Base-by-base conservation (phyloP, 2,113 vertebrate species). In the Elephas maximus region DNA sequence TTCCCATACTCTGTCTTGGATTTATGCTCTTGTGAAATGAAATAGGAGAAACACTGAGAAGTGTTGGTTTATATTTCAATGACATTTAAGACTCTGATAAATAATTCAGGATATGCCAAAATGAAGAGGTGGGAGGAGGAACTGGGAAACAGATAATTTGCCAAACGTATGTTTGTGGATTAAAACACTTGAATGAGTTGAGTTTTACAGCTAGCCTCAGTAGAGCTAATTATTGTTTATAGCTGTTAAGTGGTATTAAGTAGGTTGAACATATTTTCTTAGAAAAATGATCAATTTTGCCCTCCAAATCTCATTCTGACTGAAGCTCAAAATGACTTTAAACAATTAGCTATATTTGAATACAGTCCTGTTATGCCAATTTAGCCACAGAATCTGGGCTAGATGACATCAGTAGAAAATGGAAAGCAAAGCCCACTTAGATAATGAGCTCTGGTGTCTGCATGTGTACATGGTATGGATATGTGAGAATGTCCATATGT, bases 21-120 rank as follows among this genome's bases (percentile, higher is more conserved):
- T 14, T 2, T 63, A 8, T 44, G 20, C 21, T 67, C 18, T 57
- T 48, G 17, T 37, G 41, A 81, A 71, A 77, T 51, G 67, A 86
- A 93, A 63, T 9, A 81, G 63, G 74, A 78, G 82, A 69, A 51
- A 82, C 23, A 14, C 18, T 17, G 45, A 53, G 17, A 23, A 41
- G 63, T 30, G 21, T 45, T 69, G 33, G n/a, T n/a, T 95, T 93
- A 6, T 30, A 65, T 95, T 92, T 96, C 88, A 51, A 2, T 45
- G 81, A 26, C n/a, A 93, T 85, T 88, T 28, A 69, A 93, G 20
- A 90, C 24, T 1, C 67, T 88, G 45, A 63, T 96, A 60, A 97
- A 97, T 93, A 85, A 96, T 95, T 91, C 26, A 94, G 88, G 23
- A 67, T 65, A n/a, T 77, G 14, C 11, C 20, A 71, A 92, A 33